Evolutionary conservation across 1,140 invertebrate genomes (phyloP), one percentile per base, ranked within the genome.

Genomic region (Drosophila watanabei): DNA sequence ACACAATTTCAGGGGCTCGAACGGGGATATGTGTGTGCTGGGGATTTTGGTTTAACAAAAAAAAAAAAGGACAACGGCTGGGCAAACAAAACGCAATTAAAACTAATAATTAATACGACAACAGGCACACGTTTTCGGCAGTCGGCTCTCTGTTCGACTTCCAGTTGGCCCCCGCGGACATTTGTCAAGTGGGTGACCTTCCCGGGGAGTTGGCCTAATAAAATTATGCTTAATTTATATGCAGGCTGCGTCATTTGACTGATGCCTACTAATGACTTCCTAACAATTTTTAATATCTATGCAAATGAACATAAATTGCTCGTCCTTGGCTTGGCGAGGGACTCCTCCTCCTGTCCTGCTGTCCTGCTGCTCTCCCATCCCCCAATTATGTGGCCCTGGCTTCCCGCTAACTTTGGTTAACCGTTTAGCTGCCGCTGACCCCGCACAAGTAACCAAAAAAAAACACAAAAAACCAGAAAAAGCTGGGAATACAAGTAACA

Each of bases 251-350:
- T 89, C 86, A 89, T 89, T 89, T 89, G 86, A 89, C 86, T 89
- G 86, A 89, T 89, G 86, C 86, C 86, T 89, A 81, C 86, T 89
- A 89, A 89, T 89, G 86, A 89, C 86, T 89, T 89, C 86, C 86
- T 89, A 89, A 89, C 86, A 89, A 89, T 90, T 90, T 90, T 90
- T 90, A 90, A 90, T 90, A 90, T 90, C 86, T 90, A 90, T 90
- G 86, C 86, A 90, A 90, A 90, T 90, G 86, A 90, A 90, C 86
- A 85, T 90, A 90, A 90, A 90, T 90, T 90, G 86, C 82, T 82
- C 63, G 86, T 79, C 81, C 82, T 75, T 66, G 78, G 65, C 46
- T 52, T n/a, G 32, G 49, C 48, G 14, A 2, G 32, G n/a, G 32
- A 37, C 64, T 60, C 30, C 33, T 7, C 28, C 24, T 30, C 30